These are phyloP conservation scores for Octodon degus DNA, from an alignment of 2,113 vertebrate genomes.

Conservation along the genomic window DNA sequence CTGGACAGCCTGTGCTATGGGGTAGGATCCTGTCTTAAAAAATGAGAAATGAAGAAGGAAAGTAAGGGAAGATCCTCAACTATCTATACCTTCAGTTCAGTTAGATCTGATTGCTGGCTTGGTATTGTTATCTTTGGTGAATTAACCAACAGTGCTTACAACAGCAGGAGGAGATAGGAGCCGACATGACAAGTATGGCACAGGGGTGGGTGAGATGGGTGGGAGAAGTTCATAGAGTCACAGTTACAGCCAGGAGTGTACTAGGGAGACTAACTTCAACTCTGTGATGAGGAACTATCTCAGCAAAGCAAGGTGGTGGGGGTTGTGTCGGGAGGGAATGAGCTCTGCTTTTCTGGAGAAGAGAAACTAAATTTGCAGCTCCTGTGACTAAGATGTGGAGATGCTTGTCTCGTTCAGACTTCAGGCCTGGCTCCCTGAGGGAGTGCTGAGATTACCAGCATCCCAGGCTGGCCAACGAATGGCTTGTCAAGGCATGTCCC, in stretches of 20 bases:
- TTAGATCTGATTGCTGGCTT: neutral
- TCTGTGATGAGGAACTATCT: neutral
- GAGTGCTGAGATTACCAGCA: neutral
- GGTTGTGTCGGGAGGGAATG: neutral
- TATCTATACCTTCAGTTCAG: neutral
- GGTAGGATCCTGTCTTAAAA: neutral
- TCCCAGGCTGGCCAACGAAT: neutral
- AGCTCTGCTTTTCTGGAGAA: neutral
- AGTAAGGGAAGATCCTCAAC: neutral
- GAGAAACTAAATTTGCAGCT: neutral
- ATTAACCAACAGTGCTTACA: neutral
- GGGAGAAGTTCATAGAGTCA: neutral
- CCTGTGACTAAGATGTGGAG: neutral
- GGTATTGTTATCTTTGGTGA: neutral
- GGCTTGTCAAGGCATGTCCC: conserved; percentile 66
- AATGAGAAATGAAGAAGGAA: neutral
- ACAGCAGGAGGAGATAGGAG: neutral
- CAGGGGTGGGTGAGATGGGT: neutral
- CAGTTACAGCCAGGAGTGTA: neutral
- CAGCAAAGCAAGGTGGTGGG: neutral
- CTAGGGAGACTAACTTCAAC: neutral
- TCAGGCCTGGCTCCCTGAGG: neutral
- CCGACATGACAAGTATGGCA: neutral
- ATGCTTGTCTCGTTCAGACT: neutral
- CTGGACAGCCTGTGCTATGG: neutral